Conservation (phyloP, 2,888 invertebrate species). For the Drosophila anceps region DNA sequence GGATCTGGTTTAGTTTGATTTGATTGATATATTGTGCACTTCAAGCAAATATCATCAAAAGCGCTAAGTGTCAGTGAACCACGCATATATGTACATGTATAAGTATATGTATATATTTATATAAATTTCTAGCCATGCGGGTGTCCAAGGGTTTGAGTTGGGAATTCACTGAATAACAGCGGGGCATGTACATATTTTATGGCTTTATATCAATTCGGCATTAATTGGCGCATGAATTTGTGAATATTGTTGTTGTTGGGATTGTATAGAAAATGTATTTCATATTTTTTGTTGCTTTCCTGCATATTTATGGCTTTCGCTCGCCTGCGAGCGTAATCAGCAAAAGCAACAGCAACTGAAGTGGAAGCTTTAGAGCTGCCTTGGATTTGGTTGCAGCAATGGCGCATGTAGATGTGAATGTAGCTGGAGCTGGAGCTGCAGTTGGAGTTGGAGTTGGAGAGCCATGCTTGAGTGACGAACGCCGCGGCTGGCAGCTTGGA, state of each 20-base stretch:
- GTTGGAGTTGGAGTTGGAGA: conserved; percentile 8
- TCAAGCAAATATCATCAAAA: conserved; percentile 54
- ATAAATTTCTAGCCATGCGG: not conserved
- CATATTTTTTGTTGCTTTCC: conserved; percentile 39
- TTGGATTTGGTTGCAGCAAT: conserved; percentile 22
- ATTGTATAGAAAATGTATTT: conserved; percentile 40
- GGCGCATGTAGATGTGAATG: conserved; percentile 11
- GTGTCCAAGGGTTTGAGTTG: conserved; percentile 15
- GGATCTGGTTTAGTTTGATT: conserved; percentile 21
- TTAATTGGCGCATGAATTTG: conserved; percentile 72
- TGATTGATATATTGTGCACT: conserved; percentile 43
- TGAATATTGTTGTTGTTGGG: conserved; percentile 22
- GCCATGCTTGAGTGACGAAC: conserved; percentile 58
- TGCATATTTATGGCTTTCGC: conserved; percentile 64
- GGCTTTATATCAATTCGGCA: conserved; percentile 73
- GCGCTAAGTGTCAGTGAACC: conserved; percentile 63
- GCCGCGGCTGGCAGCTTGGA: conserved; percentile 29
- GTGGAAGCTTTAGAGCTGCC: conserved; percentile 32
- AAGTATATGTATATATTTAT: not conserved
- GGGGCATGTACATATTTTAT: conserved; percentile 46
- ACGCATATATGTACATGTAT: conserved; percentile 6
- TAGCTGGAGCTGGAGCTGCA: not conserved
- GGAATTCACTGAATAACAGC: conserved; percentile 10
- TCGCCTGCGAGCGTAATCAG: conserved; percentile 58
- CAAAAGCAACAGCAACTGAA: conserved; percentile 30